Evolutionary conservation across 2,888 invertebrate genomes (phyloP), one percentile per base, ranked within the genome.

Genomic region (Tachina fera): DNA sequence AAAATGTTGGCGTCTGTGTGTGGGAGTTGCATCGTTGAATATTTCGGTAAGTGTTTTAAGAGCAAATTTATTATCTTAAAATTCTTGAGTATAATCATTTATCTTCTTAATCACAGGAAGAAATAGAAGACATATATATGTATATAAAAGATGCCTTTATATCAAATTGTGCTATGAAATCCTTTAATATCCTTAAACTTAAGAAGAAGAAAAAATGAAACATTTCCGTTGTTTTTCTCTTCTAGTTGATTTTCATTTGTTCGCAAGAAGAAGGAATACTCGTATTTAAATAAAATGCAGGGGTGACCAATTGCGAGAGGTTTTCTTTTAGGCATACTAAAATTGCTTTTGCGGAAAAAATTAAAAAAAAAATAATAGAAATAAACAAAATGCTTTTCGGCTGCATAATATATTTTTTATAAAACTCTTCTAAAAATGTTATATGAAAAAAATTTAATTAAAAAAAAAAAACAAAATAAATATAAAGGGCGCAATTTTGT

Each of bases 101-200:
- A 81, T 84, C 80, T 81, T 81, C 77, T 84, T 84, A 81, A 84
- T 84, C 80, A 72, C 80, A 70, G 49, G n/a, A 74, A 76, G 41
- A 19, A 76, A 76, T 14, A 47, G 56, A 72, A 51, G 67, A 83
- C 5, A 31, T 31, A 31, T 31, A 31, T 31, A 31, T 31, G 4
- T 31, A 31, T 31, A 76, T 22, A n/a, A 19, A 68, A 56, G 72
- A 84, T 81, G 71, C 72, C 58, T 77, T 77, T 49, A 31, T 56
- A 72, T 22, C 72, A 56, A 74, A 81, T 72, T 67, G n/a, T 72
- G 81, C 81, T 72, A 63, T 81, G 61, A 80, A 84, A 81, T 81
- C 80, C 80, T 77, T 81, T 72, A 81, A 84, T 77, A 61, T 80
- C 61, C 80, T 81, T 84, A 77, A 81, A 76, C 72, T 68, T 65